These are phyloP conservation scores for Oxycera nigricornis DNA, from an alignment of 2,888 invertebrate genomes.

Conservation along the genomic window DNA sequence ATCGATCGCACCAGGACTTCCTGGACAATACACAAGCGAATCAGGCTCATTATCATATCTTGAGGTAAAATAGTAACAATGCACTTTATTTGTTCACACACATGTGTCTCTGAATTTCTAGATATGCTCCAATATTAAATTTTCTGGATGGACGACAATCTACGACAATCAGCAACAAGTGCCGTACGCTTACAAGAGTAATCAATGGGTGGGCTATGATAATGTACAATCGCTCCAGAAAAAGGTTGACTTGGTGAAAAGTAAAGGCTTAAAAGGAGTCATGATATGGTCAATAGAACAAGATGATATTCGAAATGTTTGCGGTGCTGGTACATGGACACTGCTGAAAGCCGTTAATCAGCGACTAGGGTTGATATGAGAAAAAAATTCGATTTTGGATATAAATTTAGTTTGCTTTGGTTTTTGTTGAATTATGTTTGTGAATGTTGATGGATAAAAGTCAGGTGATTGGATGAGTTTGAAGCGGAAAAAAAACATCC, in stretches of 20 bases:
- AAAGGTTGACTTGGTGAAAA: conserved; percentile 58
- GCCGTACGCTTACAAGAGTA: conserved; percentile 58
- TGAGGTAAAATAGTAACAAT: conserved; percentile 62
- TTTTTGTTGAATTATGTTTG: too few relatives aligned
- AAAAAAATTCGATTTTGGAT: too few relatives aligned
- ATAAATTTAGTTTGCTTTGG: too few relatives aligned
- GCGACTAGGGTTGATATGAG: background rate
- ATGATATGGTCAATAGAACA: conserved; percentile 71
- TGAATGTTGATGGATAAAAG: too few relatives aligned
- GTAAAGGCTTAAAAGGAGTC: conserved; percentile 63
- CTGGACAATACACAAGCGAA: conserved; percentile 64
- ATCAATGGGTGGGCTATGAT: conserved; percentile 62
- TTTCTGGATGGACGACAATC: conserved; percentile 54
- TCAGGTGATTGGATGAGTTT: too few relatives aligned
- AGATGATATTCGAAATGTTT: conserved; percentile 66
- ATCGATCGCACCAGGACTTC: conserved; percentile 58
- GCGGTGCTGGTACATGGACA: conserved; percentile 62
- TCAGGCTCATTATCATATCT: conserved; percentile 66
- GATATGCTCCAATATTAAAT: conserved; percentile 59
- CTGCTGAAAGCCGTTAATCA: conserved; percentile 62
- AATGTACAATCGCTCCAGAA: conserved; percentile 54
- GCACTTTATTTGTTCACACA: background rate
- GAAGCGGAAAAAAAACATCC: too few relatives aligned
- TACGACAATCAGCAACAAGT: conserved; percentile 55
- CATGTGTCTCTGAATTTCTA: conserved; percentile 43